These are phyloP conservation scores for Perognathus longimembris DNA, from an alignment of 2,113 vertebrate species.

Conservation along the genomic window DNA sequence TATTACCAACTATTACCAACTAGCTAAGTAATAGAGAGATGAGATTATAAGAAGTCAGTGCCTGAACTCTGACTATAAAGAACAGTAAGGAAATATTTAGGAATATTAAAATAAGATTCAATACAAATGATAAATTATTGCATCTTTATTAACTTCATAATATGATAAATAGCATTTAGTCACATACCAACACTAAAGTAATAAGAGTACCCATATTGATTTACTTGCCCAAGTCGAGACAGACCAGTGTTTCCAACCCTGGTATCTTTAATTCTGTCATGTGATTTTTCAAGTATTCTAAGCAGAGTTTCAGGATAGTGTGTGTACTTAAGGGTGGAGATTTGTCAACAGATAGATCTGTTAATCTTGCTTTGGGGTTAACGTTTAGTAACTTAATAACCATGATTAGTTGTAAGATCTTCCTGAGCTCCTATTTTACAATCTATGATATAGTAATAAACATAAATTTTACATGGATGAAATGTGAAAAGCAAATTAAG, in stretches of 20 bases:
- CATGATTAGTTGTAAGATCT: background rate
- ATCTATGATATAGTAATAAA: background rate
- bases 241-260: background rate
- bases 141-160: background rate
- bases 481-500: background rate
- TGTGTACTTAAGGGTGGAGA: background rate
- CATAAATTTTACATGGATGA: background rate
- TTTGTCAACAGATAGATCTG: background rate
- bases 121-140: background rate
- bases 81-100: background rate
- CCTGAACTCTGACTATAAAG: background rate
- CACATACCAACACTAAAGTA: background rate
- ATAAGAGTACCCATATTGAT: background rate
- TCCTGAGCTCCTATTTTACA: background rate
- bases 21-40: conserved; percentile 33
- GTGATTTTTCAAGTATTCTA: background rate
- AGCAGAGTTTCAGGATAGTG: background rate
- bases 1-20: conserved; percentile 15
- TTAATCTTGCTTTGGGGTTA: background rate
- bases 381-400: background rate
- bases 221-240: background rate
- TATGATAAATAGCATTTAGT: background rate
- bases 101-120: background rate
- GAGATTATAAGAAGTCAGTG: background rate
- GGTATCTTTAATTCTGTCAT: background rate